Percentiles rank a stretch among this genome's conserved stretches.
phyloP scores from a whole-genome alignment of 2,888 invertebrate genomes.

The Carabus problematicus region DNA sequence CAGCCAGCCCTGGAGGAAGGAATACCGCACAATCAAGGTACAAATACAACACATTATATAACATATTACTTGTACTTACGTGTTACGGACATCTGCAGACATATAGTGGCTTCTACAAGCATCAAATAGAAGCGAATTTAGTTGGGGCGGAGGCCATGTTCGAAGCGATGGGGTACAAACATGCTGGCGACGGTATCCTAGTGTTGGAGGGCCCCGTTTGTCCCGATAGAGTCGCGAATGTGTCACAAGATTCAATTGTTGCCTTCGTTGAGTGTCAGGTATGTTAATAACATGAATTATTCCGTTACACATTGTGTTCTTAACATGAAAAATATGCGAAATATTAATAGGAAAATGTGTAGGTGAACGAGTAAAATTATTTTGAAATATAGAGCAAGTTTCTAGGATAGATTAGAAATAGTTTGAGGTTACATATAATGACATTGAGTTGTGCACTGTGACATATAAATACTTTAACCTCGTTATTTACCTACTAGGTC shows the following conservation, averaged over 20 bases:
- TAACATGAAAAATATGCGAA: not conserved
- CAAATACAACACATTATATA: constrained; percentile 37
- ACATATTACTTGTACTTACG: constrained; percentile 20
- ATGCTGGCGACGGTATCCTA: constrained; percentile 65
- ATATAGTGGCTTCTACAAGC: constrained; percentile 88
- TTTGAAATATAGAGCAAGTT: too few species aligned
- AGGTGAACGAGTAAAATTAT: too few species aligned
- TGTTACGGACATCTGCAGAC: constrained; percentile 63
- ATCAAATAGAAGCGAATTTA: constrained; percentile 83
- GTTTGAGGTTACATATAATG: too few species aligned
- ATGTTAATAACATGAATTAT: constrained; percentile 44
- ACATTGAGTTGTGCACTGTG: not conserved
- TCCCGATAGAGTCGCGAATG: constrained; percentile 79
- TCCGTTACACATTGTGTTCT: not conserved
- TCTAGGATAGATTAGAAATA: too few species aligned
- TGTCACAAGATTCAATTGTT: constrained; percentile 83
- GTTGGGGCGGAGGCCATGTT: constrained; percentile 79
- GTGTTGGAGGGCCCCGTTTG: constrained; percentile 78
- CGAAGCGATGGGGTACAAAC: constrained; percentile 82
- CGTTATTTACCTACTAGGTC: too few species aligned
- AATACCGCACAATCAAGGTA: constrained; percentile 83
- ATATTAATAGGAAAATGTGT: not conserved
- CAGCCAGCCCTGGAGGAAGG: constrained; percentile 88
- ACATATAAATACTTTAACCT: too few species aligned
- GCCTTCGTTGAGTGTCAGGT: constrained; percentile 90